These are phyloP conservation scores for Ptilorrhoa leucosticta DNA, from an alignment of 2,113 vertebrate species.

Conservation along the genomic window DNA sequence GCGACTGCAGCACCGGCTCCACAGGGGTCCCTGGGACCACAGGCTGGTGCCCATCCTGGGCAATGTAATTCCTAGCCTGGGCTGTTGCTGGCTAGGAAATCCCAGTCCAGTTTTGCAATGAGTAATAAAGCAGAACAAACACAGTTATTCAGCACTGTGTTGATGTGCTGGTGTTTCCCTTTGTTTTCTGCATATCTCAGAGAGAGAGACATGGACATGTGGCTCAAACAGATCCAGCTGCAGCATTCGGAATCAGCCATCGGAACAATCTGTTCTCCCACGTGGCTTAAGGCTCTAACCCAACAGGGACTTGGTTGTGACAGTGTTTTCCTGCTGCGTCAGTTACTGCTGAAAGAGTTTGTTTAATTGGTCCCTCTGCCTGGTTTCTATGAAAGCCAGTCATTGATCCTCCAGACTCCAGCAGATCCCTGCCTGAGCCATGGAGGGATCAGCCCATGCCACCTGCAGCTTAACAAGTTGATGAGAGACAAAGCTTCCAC, in stretches of 20 bases:
- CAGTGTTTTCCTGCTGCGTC: background rate
- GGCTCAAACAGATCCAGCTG: background rate
- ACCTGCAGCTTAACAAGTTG: background rate
- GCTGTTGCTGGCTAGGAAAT: background rate
- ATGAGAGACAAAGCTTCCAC: background rate
- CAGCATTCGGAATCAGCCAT: background rate
- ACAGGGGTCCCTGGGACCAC: background rate
- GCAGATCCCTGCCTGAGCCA: background rate
- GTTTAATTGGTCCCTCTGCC: background rate
- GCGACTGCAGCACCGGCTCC: fast-evolving
- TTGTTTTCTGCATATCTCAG: background rate
- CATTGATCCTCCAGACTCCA: background rate
- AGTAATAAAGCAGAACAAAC: background rate
- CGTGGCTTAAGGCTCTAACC: background rate
- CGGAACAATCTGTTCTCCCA: background rate
- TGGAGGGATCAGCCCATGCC: background rate
- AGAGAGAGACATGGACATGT: background rate
- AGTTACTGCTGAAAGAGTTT: background rate
- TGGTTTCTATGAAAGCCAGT: background rate
- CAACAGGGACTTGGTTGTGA: background rate
- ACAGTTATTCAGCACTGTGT: background rate
- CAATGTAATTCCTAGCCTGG: too few species aligned
- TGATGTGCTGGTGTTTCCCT: background rate
- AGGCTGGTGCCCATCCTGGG: background rate
- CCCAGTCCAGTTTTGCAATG: background rate